A percentile compares a stretch with the other conserved stretches of the same genome.
Evolutionary conservation across 2,113 vertebrate species (phyloP).

Genomic region (Pachypanchax playfairii): DNA sequence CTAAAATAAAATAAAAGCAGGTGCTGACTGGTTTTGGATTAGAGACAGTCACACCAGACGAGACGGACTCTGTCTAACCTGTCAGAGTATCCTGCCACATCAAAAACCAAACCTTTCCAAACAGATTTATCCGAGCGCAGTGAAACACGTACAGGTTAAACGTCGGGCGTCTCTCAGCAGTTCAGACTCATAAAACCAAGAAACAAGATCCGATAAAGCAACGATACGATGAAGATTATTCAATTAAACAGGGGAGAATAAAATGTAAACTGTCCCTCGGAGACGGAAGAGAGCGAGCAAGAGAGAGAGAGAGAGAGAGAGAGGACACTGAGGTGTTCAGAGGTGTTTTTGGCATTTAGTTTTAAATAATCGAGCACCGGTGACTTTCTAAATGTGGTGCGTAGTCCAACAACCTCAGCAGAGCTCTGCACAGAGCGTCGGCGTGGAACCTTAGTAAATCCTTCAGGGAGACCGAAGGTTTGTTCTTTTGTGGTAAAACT

Average conservation of each 20-base stretch:
- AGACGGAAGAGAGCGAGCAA: constrained; percentile 44
- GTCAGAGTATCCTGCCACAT: constrained; percentile 21
- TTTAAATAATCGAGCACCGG: constrained; percentile 57
- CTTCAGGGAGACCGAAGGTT: constrained; percentile 44
- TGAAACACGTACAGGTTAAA: constrained; percentile 29
- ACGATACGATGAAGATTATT: constrained; percentile 50
- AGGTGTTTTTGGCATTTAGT: constrained; percentile 74
- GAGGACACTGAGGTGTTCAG: constrained; percentile 74
- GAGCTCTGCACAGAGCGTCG: constrained; percentile 19
- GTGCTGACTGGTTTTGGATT: constrained; percentile 33
- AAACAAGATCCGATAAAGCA: constrained; percentile 38
- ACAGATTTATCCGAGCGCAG: constrained; percentile 12
- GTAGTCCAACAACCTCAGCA: constrained; percentile 57
- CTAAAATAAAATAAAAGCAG: constrained; percentile 35
- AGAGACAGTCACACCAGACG: constrained; percentile 22
- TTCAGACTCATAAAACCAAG: constrained; percentile 57
- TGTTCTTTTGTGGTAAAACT: constrained; percentile 47
- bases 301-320: constrained; percentile 31
- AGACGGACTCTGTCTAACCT: too few species aligned
- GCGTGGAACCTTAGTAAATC: constrained; percentile 48
- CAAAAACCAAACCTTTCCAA: constrained; percentile 22
- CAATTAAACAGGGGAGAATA: constrained; percentile 62
- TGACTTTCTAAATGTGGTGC: constrained; percentile 63
- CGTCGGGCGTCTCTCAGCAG: constrained; percentile 45
- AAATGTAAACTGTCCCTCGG: constrained; percentile 66